Evolutionary conservation across 2,888 invertebrate species (phyloP).

Genomic region (Clunio marinus): DNA sequence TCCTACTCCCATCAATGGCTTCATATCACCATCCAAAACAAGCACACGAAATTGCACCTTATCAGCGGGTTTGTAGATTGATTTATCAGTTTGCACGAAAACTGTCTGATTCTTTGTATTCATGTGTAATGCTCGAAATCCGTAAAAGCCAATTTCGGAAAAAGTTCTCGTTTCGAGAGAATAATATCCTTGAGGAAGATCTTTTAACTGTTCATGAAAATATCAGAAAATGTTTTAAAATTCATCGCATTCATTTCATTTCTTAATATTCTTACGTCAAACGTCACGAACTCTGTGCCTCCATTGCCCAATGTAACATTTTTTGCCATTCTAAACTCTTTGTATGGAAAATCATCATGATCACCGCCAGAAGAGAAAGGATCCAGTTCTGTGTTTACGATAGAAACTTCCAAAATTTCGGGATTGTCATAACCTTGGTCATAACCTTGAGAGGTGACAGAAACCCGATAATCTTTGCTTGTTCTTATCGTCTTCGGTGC

Average conservation of each 20-base stretch:
- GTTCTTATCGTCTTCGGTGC: slow-evolving; percentile 77
- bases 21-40: slow-evolving; percentile 63
- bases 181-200: background rate
- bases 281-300: slow-evolving; percentile 63
- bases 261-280: slow-evolving; percentile 58
- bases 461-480: slow-evolving; percentile 77
- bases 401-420: slow-evolving; percentile 65
- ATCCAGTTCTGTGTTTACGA: slow-evolving; percentile 68
- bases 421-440: no score
- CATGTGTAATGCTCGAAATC: background rate
- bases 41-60: slow-evolving; percentile 74
- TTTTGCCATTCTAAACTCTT: slow-evolving; percentile 65
- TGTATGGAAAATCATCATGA: slow-evolving; percentile 63
- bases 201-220: slow-evolving; percentile 15
- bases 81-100: slow-evolving; percentile 82
- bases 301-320: slow-evolving; percentile 67
- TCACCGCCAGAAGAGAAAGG: no score
- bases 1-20: slow-evolving; percentile 54
- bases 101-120: slow-evolving; percentile 53
- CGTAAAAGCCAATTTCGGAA: background rate
- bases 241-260: no score
- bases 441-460: slow-evolving; percentile 58
- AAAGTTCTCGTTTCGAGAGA: background rate
- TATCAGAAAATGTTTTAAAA: no score
- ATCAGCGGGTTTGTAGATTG: slow-evolving; percentile 77